Conservation (phyloP, 2,113 vertebrate species). For the Nyctereutes procyonoides region DNA sequence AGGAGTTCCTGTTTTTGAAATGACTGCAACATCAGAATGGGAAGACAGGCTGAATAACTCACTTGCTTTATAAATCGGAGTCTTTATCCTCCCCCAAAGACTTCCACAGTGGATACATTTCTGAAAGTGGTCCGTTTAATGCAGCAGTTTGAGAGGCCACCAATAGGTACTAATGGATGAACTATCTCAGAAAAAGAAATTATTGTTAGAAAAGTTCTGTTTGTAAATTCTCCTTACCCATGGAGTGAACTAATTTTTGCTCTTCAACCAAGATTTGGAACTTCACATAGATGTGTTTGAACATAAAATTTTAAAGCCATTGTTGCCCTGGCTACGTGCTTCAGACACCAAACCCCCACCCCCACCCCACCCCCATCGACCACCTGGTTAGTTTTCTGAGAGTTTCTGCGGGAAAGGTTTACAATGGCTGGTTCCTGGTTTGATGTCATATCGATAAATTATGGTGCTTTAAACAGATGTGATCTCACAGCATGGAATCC, state of each 20-base stretch:
- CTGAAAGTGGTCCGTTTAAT: not conserved
- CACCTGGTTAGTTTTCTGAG: slow-evolving; percentile 83
- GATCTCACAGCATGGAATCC: slow-evolving; percentile 79
- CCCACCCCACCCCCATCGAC: slow-evolving; percentile 2
- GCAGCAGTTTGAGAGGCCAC: slow-evolving; percentile 8
- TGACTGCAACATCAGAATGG: not conserved
- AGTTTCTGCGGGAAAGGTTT: slow-evolving; percentile 79
- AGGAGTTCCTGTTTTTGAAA: slow-evolving; percentile 35
- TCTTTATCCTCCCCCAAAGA: not conserved
- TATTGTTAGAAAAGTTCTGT: not conserved
- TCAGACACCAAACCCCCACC: not conserved
- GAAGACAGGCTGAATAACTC: not conserved
- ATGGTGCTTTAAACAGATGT: slow-evolving; percentile 84
- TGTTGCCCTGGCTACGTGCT: slow-evolving; percentile 63
- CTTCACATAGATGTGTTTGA: slow-evolving; percentile 73
- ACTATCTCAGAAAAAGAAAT: not conserved
- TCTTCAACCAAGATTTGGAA: slow-evolving; percentile 65
- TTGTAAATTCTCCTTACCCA: slow-evolving; percentile 48
- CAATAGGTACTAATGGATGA: not conserved
- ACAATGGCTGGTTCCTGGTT: slow-evolving; percentile 78
- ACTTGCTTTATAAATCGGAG: slow-evolving; percentile 11
- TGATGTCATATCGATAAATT: slow-evolving; percentile 83
- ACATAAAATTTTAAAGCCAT: slow-evolving; percentile 81
- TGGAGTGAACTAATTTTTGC: slow-evolving; percentile 58
- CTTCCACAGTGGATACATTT: not conserved